These are phyloP conservation scores for Hycleus cichorii DNA, from an alignment of 1,140 invertebrate genomes.

Conservation along the genomic window DNA sequence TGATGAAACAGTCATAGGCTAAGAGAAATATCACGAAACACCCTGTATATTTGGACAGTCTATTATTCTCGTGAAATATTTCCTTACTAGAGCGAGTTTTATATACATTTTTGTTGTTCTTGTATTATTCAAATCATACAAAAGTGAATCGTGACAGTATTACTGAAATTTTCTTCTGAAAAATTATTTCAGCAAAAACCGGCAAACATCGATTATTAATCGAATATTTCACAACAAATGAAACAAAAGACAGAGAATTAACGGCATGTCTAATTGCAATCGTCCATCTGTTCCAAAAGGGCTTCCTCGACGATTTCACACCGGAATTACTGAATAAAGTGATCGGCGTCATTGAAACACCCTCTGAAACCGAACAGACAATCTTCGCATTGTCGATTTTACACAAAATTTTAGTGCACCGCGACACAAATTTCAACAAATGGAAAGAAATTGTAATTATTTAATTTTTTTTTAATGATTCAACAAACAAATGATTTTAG, in stretches of 20 bases:
- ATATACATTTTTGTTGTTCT: too few relatives aligned
- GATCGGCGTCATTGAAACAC: conserved; percentile 13
- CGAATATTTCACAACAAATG: conserved; percentile 16
- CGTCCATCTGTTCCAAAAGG: conserved; percentile 29
- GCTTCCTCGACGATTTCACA: conserved; percentile 18
- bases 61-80: too few relatives aligned
- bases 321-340: conserved; percentile 21
- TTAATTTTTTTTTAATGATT: background rate
- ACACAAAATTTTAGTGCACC: conserved; percentile 29
- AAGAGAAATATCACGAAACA: too few relatives aligned
- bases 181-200: conserved; percentile 6
- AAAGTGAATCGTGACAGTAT: too few relatives aligned
- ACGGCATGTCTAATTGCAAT: conserved; percentile 26
- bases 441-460: conserved; percentile 25
- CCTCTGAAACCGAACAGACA: conserved; percentile 19
- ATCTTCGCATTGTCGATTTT: conserved; percentile 27
- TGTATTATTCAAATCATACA: too few relatives aligned
- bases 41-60: too few relatives aligned
- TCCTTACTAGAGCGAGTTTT: too few relatives aligned
- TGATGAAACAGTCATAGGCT: too few relatives aligned
- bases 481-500: conserved; percentile 12
- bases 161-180: too few relatives aligned
- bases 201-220: conserved; percentile 20
- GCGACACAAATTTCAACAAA: conserved; percentile 16
- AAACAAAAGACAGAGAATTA: conserved; percentile 17